These are phyloP conservation scores for Temnothorax ravouxi DNA, from an alignment of 2,888 invertebrate species.

Conservation along the genomic window DNA sequence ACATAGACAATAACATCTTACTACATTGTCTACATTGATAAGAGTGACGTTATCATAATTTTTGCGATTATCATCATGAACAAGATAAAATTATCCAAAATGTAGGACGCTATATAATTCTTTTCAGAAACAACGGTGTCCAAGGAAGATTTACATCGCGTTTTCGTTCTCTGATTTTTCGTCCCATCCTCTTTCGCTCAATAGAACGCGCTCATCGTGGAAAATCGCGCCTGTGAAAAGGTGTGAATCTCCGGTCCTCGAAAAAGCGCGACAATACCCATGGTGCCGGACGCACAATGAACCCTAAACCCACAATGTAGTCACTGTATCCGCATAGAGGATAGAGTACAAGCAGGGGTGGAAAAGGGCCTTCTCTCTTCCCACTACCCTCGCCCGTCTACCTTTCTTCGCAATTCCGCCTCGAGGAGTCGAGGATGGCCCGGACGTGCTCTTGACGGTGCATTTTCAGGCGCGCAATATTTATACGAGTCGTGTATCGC, in stretches of 20 bases:
- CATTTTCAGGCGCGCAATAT: slow-evolving; percentile 75
- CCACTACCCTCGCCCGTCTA: slow-evolving; percentile 48
- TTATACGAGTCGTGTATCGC: slow-evolving; percentile 73
- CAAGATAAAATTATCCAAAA: not conserved
- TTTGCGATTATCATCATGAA: not conserved
- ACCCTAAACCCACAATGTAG: slow-evolving; percentile 83
- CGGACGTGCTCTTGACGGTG: slow-evolving; percentile 71
- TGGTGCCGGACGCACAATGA: slow-evolving; percentile 80
- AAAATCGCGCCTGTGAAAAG: slow-evolving; percentile 84
- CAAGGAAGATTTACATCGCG: slow-evolving; percentile 27
- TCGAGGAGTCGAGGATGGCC: slow-evolving; percentile 74
- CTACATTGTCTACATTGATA: not conserved
- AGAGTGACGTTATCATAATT: not conserved
- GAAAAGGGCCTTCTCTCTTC: slow-evolving; percentile 59
- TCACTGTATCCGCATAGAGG: slow-evolving; percentile 75
- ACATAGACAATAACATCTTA: not conserved
- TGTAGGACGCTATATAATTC: not conserved
- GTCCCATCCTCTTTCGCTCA: slow-evolving; percentile 77
- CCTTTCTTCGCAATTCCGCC: slow-evolving; percentile 71
- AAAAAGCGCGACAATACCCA: slow-evolving; percentile 83
- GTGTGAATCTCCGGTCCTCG: slow-evolving; percentile 83
- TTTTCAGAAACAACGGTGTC: not conserved
- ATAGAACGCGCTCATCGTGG: slow-evolving; percentile 79
- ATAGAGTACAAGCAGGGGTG: slow-evolving; percentile 60
- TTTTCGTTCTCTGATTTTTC: slow-evolving; percentile 31